These are phyloP conservation scores for Psix sp. DNA, from an alignment of 1,140 invertebrate species.

Conservation along the genomic window DNA sequence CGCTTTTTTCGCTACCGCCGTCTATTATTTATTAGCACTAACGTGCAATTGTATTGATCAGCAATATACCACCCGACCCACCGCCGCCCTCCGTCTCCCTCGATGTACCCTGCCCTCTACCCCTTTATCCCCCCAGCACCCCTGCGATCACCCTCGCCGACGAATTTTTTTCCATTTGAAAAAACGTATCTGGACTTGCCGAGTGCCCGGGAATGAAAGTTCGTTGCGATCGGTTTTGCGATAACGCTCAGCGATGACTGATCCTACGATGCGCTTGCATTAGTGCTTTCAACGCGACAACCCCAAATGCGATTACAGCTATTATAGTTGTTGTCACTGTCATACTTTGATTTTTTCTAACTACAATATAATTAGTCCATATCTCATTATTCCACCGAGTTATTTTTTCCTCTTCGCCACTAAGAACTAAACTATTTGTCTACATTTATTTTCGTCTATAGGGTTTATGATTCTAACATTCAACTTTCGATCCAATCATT, in stretches of 20 bases:
- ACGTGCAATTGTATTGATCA: constrained; percentile 79
- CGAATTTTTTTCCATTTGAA: constrained; percentile 76
- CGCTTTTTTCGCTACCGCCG: constrained; percentile 77
- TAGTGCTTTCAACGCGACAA: constrained; percentile 51
- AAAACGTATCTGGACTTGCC: constrained; percentile 76
- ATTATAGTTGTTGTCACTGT: constrained; percentile 45
- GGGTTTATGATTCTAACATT: no score
- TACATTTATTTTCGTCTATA: no score
- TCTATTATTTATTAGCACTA: constrained; percentile 79
- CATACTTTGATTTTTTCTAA: constrained; percentile 23
- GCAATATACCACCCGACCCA: constrained; percentile 74
- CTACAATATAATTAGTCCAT: constrained; percentile 25
- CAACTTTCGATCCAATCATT: no score
- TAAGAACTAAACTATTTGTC: no score
- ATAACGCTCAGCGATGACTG: constrained; percentile 72
- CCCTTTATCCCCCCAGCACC: constrained; percentile 31
- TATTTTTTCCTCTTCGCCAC: constrained; percentile 1
- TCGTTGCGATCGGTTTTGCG: constrained; percentile 71
- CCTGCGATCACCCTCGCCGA: constrained; percentile 67
- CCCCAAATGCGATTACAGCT: constrained; percentile 50
- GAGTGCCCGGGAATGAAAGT: constrained; percentile 70
- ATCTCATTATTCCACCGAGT: background rate
- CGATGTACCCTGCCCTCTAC: constrained; percentile 59
- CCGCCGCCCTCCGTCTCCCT: constrained; percentile 37
- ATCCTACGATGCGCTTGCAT: constrained; percentile 68